These are phyloP conservation scores for Macheiramphus alcinus DNA, from an alignment of 2,113 vertebrate genomes.

Conservation along the genomic window DNA sequence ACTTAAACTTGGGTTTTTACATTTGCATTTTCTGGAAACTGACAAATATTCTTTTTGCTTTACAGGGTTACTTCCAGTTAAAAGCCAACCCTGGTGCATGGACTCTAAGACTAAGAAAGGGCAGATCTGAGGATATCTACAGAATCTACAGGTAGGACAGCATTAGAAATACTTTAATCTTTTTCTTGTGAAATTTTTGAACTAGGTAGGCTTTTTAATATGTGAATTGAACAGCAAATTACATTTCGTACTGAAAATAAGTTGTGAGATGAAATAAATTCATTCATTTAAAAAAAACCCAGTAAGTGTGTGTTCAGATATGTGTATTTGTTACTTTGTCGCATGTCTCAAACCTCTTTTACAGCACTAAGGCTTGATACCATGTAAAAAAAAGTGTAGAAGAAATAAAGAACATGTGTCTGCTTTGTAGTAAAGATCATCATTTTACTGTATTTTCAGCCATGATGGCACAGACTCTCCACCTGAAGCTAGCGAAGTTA, in stretches of 20 bases:
- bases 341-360: neutral
- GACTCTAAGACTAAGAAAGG: slow-evolving; percentile 90
- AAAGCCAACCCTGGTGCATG: slow-evolving; percentile 97
- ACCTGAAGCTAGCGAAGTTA: slow-evolving; percentile 84
- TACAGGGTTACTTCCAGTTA: slow-evolving; percentile 95
- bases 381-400: neutral
- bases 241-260: neutral
- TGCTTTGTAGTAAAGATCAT: neutral
- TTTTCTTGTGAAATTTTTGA: neutral
- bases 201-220: neutral
- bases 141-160: slow-evolving; percentile 91
- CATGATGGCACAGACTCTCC: slow-evolving; percentile 96
- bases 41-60: neutral
- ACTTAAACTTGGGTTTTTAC: neutral
- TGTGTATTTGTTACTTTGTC: neutral
- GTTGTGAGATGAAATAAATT: neutral
- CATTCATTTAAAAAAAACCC: neutral
- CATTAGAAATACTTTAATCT: neutral
- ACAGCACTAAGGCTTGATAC: neutral
- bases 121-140: slow-evolving; percentile 97
- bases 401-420: neutral
- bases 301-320: neutral
- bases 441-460: slow-evolving; percentile 66
- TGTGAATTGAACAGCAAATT: neutral
- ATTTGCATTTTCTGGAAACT: neutral